phyloP scores from a whole-genome alignment of 1,140 invertebrate species.

The Amyelois transitella region DNA sequence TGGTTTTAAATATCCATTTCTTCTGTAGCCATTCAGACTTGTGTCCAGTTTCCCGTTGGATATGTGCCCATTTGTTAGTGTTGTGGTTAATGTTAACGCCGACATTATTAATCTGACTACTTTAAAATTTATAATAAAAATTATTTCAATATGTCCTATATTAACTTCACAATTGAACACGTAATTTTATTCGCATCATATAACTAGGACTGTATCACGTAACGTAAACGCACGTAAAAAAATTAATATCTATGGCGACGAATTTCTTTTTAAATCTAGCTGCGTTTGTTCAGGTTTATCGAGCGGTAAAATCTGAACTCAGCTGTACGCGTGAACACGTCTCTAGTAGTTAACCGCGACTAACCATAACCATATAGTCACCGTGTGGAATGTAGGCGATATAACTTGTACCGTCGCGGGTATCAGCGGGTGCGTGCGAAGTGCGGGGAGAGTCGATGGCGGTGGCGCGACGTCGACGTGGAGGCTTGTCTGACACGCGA shows the following conservation, averaged over 20 bases:
- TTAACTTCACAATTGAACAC: neutral
- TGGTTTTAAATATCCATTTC: constrained; percentile 51
- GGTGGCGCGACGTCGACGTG: constrained; percentile 70
- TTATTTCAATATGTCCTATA: no score
- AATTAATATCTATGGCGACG: no score
- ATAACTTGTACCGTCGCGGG: constrained; percentile 18
- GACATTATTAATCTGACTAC: constrained; percentile 41
- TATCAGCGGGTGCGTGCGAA: constrained; percentile 19
- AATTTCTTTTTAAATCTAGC: neutral
- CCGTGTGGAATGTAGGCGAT: constrained; percentile 33
- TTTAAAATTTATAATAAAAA: no score
- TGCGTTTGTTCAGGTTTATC: neutral
- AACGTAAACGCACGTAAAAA: neutral
- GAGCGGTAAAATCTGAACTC: constrained; percentile 5
- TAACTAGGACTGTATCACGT: neutral
- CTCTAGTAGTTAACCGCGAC: constrained; percentile 32
- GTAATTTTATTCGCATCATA: neutral
- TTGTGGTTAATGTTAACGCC: constrained; percentile 55
- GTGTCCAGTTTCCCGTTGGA: constrained; percentile 49
- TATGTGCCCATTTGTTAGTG: constrained; percentile 51
- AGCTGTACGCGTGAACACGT: constrained; percentile 21
- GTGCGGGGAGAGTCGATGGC: constrained; percentile 42
- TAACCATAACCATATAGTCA: constrained; percentile 36
- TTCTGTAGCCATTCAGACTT: constrained; percentile 52
- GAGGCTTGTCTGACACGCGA: constrained; percentile 64